These are phyloP conservation scores for Origma solitaria DNA, from an alignment of 2,113 vertebrate genomes.

Conservation along the genomic window DNA sequence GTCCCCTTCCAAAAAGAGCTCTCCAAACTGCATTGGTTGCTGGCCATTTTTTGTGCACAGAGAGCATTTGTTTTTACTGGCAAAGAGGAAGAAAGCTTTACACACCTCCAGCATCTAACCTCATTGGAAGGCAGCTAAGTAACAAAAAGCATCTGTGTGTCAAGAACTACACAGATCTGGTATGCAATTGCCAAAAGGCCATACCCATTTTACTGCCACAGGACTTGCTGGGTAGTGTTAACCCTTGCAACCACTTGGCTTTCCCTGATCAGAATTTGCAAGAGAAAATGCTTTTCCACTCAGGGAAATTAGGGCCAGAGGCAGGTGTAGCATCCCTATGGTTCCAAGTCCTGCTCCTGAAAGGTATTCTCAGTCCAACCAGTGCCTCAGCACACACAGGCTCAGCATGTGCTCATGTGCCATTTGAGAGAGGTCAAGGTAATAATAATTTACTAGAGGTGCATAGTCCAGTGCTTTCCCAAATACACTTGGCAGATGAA, in stretches of 20 bases:
- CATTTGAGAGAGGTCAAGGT: not conserved
- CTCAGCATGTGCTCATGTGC: not conserved
- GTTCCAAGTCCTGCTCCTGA: not conserved
- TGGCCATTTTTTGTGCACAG: not conserved
- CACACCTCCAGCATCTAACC: not conserved
- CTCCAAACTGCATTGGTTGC: not conserved
- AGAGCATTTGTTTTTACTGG: constrained; percentile 15
- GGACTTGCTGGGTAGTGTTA: not conserved
- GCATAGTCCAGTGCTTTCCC: not conserved
- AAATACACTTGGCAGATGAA: not conserved
- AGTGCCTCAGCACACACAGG: not conserved
- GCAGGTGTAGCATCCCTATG: not conserved
- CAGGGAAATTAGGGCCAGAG: not conserved
- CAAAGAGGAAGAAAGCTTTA: not conserved
- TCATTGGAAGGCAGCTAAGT: not conserved
- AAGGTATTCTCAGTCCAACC: not conserved
- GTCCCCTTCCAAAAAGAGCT: not conserved
- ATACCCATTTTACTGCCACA: not conserved
- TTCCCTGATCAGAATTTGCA: not conserved
- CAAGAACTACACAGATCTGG: not conserved
- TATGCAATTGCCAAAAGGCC: not conserved
- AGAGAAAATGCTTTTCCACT: not conserved
- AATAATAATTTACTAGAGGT: not conserved
- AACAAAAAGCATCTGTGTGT: constrained; percentile 37
- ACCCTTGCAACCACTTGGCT: not conserved